These are phyloP conservation scores for Nineta flava DNA, from an alignment of 2,888 invertebrate genomes.

Conservation along the genomic window DNA sequence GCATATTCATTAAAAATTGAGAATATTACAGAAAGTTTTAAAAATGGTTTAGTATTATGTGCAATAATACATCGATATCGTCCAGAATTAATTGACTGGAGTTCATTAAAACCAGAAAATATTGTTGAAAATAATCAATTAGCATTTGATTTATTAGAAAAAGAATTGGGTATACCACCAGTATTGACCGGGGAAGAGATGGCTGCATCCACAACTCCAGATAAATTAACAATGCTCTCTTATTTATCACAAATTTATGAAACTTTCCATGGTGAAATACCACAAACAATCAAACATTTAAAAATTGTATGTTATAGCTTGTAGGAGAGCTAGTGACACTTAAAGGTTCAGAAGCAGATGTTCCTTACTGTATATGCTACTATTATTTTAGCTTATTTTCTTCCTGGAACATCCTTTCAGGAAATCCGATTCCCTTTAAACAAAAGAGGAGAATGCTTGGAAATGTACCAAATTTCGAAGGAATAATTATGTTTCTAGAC, in stretches of 20 bases:
- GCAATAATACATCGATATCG: slow-evolving; percentile 72
- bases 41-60: slow-evolving; percentile 48
- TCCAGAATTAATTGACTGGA: slow-evolving; percentile 73
- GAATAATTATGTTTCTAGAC: no score
- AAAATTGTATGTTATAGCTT: slow-evolving; percentile 38
- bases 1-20: slow-evolving; percentile 36
- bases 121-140: slow-evolving; percentile 55
- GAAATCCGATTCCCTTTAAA: slow-evolving; percentile 1
- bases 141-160: slow-evolving; percentile 75
- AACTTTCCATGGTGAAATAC: slow-evolving; percentile 82
- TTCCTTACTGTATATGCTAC: neutral
- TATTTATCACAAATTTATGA: slow-evolving; percentile 82
- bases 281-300: slow-evolving; percentile 53
- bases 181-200: slow-evolving; percentile 68
- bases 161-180: slow-evolving; percentile 47
- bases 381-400: neutral
- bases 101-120: slow-evolving; percentile 44
- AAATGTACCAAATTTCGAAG: no score
- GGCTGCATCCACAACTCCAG: slow-evolving; percentile 49
- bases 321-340: no score
- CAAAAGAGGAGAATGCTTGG: slow-evolving; percentile 2
- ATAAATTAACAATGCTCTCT: slow-evolving; percentile 58
- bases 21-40: slow-evolving; percentile 55
- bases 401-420: neutral
- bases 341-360: no score